A percentile compares a stretch with the other conserved stretches of the same genome.
These are phyloP conservation scores for Orthonychiurus folsomi DNA, from an alignment of 2,888 invertebrate species.

Conservation along the genomic window DNA sequence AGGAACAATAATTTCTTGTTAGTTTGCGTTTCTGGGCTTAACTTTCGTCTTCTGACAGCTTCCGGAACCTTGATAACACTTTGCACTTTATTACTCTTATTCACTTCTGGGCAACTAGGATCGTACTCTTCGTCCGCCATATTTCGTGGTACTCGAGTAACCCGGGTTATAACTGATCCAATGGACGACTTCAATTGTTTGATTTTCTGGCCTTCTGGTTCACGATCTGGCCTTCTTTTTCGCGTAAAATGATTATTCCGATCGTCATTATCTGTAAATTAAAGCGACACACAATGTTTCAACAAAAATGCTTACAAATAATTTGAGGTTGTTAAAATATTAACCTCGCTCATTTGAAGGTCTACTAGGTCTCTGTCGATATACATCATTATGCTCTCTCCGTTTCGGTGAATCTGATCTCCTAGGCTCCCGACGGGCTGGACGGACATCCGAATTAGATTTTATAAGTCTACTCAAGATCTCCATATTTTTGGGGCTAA, in stretches of 20 bases:
- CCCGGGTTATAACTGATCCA: neutral
- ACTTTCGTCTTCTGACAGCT: neutral
- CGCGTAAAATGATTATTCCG: too few species aligned
- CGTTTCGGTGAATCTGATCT: too few species aligned
- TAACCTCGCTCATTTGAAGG: too few species aligned
- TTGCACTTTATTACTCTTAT: neutral
- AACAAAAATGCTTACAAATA: too few species aligned
- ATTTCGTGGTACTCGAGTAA: neutral
- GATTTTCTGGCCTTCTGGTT: too few species aligned
- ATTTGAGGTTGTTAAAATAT: too few species aligned
- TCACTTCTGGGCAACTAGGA: slow-evolving; percentile 4
- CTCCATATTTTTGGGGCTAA: neutral
- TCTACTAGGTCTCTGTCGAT: too few species aligned
- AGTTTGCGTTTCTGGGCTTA: neutral
- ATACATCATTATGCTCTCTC: too few species aligned
- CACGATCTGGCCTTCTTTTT: too few species aligned
- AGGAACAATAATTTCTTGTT: neutral
- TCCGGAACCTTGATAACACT: neutral
- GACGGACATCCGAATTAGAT: neutral
- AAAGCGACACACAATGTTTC: too few species aligned
- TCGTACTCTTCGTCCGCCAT: slow-evolving; percentile 7
- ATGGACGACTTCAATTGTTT: neutral
- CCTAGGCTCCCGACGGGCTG: too few species aligned
- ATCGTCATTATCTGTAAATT: too few species aligned
- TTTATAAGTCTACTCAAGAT: neutral